Conservation (phyloP, 2,113 vertebrate species). For the Brachyistius frenatus region DNA sequence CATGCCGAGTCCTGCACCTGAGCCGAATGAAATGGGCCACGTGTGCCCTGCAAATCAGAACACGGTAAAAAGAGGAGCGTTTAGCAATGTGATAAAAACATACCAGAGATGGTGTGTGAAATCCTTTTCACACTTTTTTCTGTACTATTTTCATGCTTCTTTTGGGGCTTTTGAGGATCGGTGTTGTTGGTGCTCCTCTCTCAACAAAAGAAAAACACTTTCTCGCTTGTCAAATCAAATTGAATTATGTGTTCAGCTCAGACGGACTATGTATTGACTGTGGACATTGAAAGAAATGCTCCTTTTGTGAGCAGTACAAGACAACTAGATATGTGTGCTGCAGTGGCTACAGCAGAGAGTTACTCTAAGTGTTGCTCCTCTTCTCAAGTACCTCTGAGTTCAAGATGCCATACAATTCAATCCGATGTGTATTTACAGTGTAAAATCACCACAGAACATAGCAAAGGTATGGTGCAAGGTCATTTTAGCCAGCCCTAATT, state of each 20-base stretch:
- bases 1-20: conserved; percentile 94
- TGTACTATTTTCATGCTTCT: neutral
- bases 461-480: too few relatives aligned
- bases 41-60: conserved; percentile 87
- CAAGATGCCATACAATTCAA: neutral
- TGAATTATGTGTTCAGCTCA: neutral
- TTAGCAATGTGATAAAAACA: conserved; percentile 13
- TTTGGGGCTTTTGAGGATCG: neutral
- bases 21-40: conserved; percentile 91
- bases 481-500: too few relatives aligned
- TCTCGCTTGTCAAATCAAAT: neutral
- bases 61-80: neutral
- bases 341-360: neutral
- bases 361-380: neutral
- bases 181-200: neutral
- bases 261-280: neutral
- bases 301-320: neutral
- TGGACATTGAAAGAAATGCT: too few relatives aligned
- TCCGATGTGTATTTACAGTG: too few relatives aligned
- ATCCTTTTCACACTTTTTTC: conserved; percentile 2
- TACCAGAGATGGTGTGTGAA: conserved; percentile 5
- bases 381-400: neutral
- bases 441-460: too few relatives aligned
- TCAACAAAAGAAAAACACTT: neutral
- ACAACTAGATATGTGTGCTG: neutral